Evolutionary conservation across 1,140 invertebrate species (phyloP).

Genomic region (Gyrodactylus bullatarudis): DNA sequence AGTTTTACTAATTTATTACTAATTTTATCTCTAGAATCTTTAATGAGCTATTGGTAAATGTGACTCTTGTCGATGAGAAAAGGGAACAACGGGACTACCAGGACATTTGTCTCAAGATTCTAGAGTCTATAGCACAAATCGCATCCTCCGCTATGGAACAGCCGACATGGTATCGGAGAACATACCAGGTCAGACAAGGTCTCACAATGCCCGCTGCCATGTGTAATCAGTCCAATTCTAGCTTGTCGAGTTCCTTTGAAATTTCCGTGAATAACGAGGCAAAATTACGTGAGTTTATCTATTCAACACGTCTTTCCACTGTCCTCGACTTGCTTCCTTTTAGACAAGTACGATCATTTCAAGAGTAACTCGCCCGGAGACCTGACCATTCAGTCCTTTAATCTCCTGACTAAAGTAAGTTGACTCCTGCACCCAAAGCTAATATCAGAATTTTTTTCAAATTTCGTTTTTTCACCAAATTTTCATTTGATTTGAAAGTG

Average conservation of each 20-base stretch:
- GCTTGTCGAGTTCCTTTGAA: not conserved
- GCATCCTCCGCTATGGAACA: slow-evolving; percentile 55
- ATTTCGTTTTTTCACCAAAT: too few relatives aligned
- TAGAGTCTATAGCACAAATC: slow-evolving; percentile 22
- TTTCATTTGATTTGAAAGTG: too few relatives aligned
- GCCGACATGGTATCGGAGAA: slow-evolving; percentile 54
- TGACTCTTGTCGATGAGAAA: not conserved
- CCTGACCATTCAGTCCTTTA: not conserved
- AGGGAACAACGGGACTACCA: not conserved
- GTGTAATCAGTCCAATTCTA: not conserved
- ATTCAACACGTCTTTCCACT: not conserved
- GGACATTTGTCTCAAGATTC: not conserved
- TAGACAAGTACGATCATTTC: too few relatives aligned
- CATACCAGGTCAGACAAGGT: slow-evolving; percentile 36
- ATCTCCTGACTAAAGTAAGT: not conserved
- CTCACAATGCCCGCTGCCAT: slow-evolving; percentile 23
- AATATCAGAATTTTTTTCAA: too few relatives aligned
- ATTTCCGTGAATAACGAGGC: too few relatives aligned
- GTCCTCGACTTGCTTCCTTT: not conserved
- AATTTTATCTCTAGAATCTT: not conserved
- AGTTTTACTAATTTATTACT: too few relatives aligned
- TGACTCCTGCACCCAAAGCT: not conserved
- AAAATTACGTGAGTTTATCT: too few relatives aligned
- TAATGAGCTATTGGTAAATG: not conserved
- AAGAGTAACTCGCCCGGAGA: not conserved